phyloP scores from a whole-genome alignment of 2,797 vertebrate species.

The Somateria mollissima region DNA sequence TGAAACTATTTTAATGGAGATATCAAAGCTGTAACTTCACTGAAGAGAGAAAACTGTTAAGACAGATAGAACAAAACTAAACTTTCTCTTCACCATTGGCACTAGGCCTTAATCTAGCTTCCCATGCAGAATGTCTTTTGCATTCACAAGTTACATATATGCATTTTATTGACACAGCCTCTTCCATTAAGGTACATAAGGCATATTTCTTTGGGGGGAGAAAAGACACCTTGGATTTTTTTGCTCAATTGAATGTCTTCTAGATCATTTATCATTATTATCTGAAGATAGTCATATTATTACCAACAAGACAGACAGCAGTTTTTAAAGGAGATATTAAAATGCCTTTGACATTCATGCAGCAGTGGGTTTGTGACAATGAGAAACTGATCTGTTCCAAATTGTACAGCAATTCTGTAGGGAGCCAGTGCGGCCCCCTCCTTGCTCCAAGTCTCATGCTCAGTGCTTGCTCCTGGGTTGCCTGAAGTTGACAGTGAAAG shows the following conservation, averaged over 20 bases:
- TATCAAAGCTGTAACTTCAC: neutral
- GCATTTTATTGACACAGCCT: neutral
- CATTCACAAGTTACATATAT: neutral
- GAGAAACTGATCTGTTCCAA: neutral
- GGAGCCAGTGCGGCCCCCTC: accelerated
- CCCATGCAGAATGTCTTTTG: neutral
- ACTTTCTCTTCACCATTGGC: neutral
- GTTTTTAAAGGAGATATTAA: neutral
- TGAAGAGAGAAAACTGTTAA: neutral
- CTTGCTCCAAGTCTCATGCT: neutral
- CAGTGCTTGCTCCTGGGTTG: accelerated
- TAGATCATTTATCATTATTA: neutral
- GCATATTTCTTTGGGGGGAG: neutral
- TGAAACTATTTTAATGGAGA: neutral
- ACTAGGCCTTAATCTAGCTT: neutral
- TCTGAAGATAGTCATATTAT: neutral
- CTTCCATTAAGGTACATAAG: neutral
- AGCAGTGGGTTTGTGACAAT: neutral
- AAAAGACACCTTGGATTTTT: neutral
- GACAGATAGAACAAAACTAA: neutral
- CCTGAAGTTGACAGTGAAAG: neutral
- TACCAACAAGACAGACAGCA: neutral
- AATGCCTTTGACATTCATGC: neutral
- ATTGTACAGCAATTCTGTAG: neutral
- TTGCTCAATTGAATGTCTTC: neutral